phyloP scores from a whole-genome alignment of 2,797 vertebrate genomes.

The Hephaestus fuliginosus region DNA sequence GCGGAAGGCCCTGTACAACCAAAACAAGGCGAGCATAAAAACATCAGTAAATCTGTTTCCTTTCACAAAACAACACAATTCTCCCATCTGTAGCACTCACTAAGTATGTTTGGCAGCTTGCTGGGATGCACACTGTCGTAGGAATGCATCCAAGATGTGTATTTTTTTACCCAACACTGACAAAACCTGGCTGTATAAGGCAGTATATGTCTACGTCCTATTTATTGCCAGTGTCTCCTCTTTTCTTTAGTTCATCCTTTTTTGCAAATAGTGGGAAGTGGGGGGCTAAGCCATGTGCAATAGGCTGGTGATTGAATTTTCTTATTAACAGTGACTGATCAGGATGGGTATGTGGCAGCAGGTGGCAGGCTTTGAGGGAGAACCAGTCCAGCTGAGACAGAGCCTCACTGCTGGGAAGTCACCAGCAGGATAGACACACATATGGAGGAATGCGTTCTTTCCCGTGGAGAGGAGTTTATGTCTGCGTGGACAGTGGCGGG shows the following conservation, averaged over 20 bases:
- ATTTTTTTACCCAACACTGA: constrained; percentile 3
- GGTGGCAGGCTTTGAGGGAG: constrained; percentile 59
- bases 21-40: constrained; percentile 67
- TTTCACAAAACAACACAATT: constrained; percentile 46
- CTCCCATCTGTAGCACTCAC: constrained; percentile 34
- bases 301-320: constrained; percentile 70
- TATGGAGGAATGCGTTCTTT: constrained; percentile 50
- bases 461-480: constrained; percentile 29
- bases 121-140: neutral
- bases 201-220: constrained; percentile 20
- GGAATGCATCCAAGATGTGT: constrained; percentile 25
- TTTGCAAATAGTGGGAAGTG: constrained; percentile 26
- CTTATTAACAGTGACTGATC: constrained; percentile 73
- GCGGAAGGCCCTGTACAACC: constrained; percentile 56
- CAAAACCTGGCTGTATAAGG: constrained; percentile 1
- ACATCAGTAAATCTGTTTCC: constrained; percentile 54
- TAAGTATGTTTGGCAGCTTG: constrained; percentile 46
- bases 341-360: constrained; percentile 59
- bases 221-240: constrained; percentile 25
- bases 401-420: constrained; percentile 52
- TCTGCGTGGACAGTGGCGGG: constrained; percentile 32
- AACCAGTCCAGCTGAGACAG: constrained; percentile 66
- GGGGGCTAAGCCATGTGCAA: constrained; percentile 41
- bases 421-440: constrained; percentile 60
- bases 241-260: constrained; percentile 5